Percentiles rank a stretch among this genome's conserved stretches.
Evolutionary conservation across 1,140 invertebrate genomes (phyloP).

Genomic region (Araneus ventricosus): DNA sequence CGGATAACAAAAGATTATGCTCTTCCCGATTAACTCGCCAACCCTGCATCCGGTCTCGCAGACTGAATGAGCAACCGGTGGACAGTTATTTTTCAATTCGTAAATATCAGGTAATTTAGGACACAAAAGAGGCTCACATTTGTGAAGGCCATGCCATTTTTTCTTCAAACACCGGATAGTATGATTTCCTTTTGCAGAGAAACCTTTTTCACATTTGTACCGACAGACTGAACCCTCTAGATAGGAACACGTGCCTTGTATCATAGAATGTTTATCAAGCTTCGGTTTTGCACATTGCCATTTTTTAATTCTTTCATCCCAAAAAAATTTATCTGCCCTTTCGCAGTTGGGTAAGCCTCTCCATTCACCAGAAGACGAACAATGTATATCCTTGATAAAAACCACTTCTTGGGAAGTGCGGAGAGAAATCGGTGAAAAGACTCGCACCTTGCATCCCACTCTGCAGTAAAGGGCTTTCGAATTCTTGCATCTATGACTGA

Average conservation of each 20-base stretch:
- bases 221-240: slow-evolving; percentile 21
- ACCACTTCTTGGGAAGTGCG: background rate
- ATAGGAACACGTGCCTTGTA: background rate
- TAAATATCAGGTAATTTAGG: background rate
- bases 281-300: background rate
- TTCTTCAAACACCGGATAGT: slow-evolving; percentile 8
- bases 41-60: background rate
- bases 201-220: slow-evolving; percentile 7
- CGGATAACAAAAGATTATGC: background rate
- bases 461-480: background rate
- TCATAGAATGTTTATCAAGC: background rate
- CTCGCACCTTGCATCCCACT: slow-evolving; percentile 27
- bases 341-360: background rate
- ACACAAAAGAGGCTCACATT: background rate
- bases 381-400: background rate
- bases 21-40: background rate
- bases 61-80: background rate
- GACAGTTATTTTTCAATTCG: background rate
- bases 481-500: background rate
- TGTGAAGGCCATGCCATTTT: background rate
- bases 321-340: background rate
- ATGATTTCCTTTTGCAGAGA: background rate
- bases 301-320: background rate
- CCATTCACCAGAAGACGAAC: background rate
- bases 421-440: background rate